Conservation (phyloP, 2,888 invertebrate species). For the Drosophila quasianomalipes region DNA sequence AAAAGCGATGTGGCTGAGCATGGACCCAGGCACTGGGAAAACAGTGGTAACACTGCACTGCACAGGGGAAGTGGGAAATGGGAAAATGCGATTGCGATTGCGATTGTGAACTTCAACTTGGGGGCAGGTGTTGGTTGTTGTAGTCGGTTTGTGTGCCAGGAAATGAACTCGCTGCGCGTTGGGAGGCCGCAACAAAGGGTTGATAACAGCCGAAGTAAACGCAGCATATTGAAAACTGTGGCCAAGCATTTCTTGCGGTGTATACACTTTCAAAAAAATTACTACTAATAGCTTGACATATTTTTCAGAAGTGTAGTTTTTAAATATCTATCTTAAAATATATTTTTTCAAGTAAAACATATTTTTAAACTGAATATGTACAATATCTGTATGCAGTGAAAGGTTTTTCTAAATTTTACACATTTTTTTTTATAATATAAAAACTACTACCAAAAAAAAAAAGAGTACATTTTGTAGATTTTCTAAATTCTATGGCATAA, state of each 20-base stretch:
- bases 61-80: neutral
- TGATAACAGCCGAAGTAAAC: conserved; percentile 37
- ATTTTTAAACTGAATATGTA: neutral
- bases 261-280: neutral
- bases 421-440: too few relatives aligned
- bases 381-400: neutral
- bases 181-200: conserved; percentile 40
- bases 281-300: neutral
- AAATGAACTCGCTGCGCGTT: conserved; percentile 42
- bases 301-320: neutral
- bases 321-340: neutral
- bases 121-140: conserved; percentile 41
- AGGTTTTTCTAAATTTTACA: neutral
- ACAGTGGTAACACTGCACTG: neutral
- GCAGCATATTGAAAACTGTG: conserved; percentile 14
- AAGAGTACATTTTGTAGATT: neutral
- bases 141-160: conserved; percentile 28
- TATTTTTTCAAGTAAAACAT: neutral
- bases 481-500: neutral
- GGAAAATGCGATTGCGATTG: conserved; percentile 1
- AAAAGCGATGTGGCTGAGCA: conserved; percentile 51
- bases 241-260: conserved; percentile 24
- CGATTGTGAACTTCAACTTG: conserved; percentile 9
- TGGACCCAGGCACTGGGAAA: conserved; percentile 6
- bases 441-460: neutral